Evolutionary conservation across 2,797 vertebrate species (phyloP), one percentile per base, ranked within the genome.

Genomic region (Hafferia zeledoni): DNA sequence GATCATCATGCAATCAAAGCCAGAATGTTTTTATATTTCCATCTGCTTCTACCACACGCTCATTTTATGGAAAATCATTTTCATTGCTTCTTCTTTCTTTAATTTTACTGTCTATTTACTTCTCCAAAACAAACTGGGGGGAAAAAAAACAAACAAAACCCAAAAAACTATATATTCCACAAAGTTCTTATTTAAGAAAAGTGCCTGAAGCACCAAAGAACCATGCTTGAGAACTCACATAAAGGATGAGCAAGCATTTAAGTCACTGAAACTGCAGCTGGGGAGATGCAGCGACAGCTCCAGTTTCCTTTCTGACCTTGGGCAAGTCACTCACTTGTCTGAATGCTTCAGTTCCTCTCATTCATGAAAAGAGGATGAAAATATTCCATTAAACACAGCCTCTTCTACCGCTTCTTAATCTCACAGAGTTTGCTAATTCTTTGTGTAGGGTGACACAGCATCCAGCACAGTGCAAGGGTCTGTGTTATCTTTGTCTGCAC

Each of bases 11-110:
- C 76, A 93, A 89, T 68, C 35, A 85, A 81, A 95, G 35, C 23
- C 85, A 80, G 35, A 87, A 72, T 22, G 56, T 46, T 95, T 93
- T 70, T 90, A 79, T 83, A 61, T 68, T 93, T 84, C 87, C 65
- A 87, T 91, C 83, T 94, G 90, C 67, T 91, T 76, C 55, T 49
- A 43, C 35, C 25, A 69, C 12, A 17, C 44, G 55, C 25, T 17
- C 9, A 6, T 53, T 72, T 83, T 56, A 71, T 5, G 25, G 56
- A 78, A 65, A 94, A 89, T 28, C 2, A 46, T 57, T 93, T 92
- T 83, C 39, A 83, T 50, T 4, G 1, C 33, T 39, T 44, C 35
- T 31, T 60, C 41, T 76, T 71, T 49, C 59, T 75, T 86, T 83
- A 59, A 71, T 94, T 81, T 87, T 87, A 78, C n/a, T 87, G 16